A percentile compares a stretch with the other conserved stretches of the same genome.
These are phyloP conservation scores for Eurosta solidaginis DNA, from an alignment of 1,140 invertebrate species.

Conservation along the genomic window DNA sequence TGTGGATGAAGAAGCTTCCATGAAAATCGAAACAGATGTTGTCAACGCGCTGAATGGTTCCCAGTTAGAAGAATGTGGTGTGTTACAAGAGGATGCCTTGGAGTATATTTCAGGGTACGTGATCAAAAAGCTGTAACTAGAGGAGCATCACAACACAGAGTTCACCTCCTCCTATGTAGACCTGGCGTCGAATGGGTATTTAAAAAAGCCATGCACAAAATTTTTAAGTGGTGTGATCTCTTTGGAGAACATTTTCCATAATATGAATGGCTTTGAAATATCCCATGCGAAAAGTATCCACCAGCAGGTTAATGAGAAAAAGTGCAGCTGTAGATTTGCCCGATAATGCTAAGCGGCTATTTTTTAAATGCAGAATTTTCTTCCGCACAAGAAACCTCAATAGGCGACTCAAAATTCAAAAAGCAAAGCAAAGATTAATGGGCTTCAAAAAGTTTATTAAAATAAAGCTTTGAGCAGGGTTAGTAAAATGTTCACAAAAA, in stretches of 20 bases:
- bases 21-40: too few species aligned
- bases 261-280: not conserved
- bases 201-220: not conserved
- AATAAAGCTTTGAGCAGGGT: not conserved
- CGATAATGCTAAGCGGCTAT: not conserved
- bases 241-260: not conserved
- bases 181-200: not conserved
- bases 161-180: slow-evolving; percentile 26
- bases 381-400: not conserved
- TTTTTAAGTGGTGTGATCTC: not conserved
- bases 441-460: not conserved
- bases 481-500: too few species aligned
- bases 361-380: slow-evolving; percentile 16
- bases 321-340: not conserved
- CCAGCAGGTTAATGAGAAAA: too few species aligned
- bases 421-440: slow-evolving; percentile 12
- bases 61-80: too few species aligned
- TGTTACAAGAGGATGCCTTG: too few species aligned
- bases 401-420: not conserved
- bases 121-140: not conserved
- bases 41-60: too few species aligned
- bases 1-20: too few species aligned
- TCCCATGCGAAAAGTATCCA: not conserved
- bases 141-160: too few species aligned
- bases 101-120: too few species aligned